These are phyloP conservation scores for Solea senegalensis DNA, from an alignment of 2,113 vertebrate species.

Conservation along the genomic window DNA sequence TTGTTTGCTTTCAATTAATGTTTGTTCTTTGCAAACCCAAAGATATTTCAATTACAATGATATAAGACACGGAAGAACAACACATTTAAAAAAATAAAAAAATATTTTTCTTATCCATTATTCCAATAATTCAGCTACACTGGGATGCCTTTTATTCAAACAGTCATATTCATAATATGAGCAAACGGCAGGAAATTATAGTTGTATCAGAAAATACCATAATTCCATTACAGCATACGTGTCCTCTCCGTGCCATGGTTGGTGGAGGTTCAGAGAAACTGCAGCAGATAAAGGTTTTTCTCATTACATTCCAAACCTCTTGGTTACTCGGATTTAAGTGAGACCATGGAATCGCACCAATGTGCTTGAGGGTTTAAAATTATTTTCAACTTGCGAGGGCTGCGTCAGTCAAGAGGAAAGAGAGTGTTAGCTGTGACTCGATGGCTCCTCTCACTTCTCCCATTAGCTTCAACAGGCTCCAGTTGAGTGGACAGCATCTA, in stretches of 20 bases:
- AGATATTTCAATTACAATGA: neutral
- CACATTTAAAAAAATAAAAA: neutral
- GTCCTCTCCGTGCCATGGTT: neutral
- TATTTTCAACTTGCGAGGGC: conserved; percentile 21
- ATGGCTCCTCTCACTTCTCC: conserved; percentile 19
- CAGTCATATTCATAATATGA: neutral
- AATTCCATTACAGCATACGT: neutral
- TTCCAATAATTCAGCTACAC: neutral
- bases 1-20: no score
- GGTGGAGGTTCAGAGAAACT: neutral
- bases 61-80: neutral
- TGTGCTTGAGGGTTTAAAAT: conserved; percentile 23
- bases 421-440: neutral
- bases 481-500: conserved; percentile 6
- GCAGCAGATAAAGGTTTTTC: conserved; percentile 12
- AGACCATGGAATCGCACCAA: conserved; percentile 16
- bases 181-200: neutral
- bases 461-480: conserved; percentile 12
- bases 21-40: neutral
- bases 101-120: no score
- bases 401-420: conserved; percentile 1
- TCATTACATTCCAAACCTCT: conserved; percentile 7
- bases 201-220: neutral
- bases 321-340: conserved; percentile 1
- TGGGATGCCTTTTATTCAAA: neutral